A percentile compares a stretch with the other conserved stretches of the same genome.
These are phyloP conservation scores for Eupithecia subfuscata DNA, from an alignment of 2,888 invertebrate genomes.

Conservation along the genomic window DNA sequence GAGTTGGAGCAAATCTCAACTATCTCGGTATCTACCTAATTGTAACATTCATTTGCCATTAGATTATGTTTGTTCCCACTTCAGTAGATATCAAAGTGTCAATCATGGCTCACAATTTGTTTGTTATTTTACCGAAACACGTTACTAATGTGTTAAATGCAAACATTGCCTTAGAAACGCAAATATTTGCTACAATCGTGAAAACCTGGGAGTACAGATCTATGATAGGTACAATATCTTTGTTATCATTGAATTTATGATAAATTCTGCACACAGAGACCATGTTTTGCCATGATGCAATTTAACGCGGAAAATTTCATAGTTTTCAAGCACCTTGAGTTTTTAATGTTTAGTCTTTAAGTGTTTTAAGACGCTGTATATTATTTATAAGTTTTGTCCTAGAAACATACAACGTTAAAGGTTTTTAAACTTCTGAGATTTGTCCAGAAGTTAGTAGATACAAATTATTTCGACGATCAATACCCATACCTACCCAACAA, in stretches of 20 bases:
- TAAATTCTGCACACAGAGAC: background rate
- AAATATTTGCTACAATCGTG: background rate
- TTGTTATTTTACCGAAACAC: conserved; percentile 7
- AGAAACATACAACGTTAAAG: too few relatives aligned
- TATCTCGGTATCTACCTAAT: background rate
- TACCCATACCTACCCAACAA: too few relatives aligned
- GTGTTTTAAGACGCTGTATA: background rate
- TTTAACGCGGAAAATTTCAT: background rate
- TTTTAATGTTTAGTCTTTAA: background rate
- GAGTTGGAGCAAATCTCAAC: background rate
- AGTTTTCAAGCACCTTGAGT: background rate
- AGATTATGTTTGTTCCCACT: background rate
- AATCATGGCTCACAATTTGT: background rate
- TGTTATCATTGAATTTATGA: background rate
- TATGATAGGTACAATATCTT: background rate
- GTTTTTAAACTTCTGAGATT: background rate
- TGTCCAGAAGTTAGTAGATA: too few relatives aligned
- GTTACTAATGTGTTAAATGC: background rate
- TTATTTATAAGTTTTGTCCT: too few relatives aligned
- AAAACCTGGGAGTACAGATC: background rate
- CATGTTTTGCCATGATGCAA: background rate
- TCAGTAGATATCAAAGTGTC: background rate
- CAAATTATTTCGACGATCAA: too few relatives aligned
- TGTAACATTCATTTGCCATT: background rate
- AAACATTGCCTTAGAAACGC: background rate